Conservation (phyloP, 2,888 invertebrate genomes). For the Gari tellinella region DNA sequence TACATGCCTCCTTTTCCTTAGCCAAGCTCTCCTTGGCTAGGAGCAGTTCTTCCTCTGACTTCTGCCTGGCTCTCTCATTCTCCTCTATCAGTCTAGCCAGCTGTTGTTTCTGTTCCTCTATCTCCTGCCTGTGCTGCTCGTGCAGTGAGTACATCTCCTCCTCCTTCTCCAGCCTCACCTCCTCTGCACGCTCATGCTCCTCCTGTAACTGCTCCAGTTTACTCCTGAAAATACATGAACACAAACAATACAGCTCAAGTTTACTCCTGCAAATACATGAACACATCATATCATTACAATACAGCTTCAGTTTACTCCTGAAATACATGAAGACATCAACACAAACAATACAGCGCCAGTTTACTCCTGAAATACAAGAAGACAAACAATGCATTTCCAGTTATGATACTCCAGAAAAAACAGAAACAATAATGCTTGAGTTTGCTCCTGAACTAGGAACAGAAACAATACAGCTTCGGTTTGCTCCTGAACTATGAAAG, state of each 20-base stretch:
- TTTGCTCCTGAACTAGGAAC: no score
- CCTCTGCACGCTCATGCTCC: constrained; percentile 70
- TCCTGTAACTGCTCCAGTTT: constrained; percentile 70
- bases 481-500: no score
- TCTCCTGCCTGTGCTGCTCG: constrained; percentile 69
- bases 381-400: no score
- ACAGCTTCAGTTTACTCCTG: no score
- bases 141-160: constrained; percentile 73
- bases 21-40: constrained; percentile 66
- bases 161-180: constrained; percentile 68
- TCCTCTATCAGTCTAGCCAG: constrained; percentile 67
- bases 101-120: constrained; percentile 71
- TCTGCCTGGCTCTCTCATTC: constrained; percentile 61
- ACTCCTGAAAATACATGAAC: constrained; percentile 54
- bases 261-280: neutral
- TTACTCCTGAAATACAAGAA: no score
- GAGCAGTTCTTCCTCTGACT: constrained; percentile 69
- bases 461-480: no score
- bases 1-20: constrained; percentile 72
- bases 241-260: neutral
- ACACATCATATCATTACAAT: neutral
- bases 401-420: no score
- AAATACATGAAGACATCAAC: no score
- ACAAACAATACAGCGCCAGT: no score
- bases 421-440: no score